These are phyloP conservation scores for Papilio helenus DNA, from an alignment of 1,140 invertebrate species.

Conservation along the genomic window DNA sequence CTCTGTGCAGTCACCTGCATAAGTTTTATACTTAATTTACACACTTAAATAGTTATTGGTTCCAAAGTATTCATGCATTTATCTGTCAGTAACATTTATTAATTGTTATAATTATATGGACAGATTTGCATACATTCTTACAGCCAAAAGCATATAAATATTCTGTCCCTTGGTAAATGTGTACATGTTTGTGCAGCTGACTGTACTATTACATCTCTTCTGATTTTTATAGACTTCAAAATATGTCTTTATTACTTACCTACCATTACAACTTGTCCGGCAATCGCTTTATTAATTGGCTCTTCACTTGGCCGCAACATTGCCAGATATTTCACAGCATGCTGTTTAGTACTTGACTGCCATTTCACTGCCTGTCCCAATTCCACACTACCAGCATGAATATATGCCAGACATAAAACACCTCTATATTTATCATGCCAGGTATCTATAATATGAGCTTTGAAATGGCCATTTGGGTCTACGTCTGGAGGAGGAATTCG, in stretches of 20 bases:
- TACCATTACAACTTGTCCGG: conserved; percentile 84
- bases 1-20: too few species aligned
- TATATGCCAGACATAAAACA: conserved; percentile 90
- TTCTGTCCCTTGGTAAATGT: too few species aligned
- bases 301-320: conserved; percentile 92
- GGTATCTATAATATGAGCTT: conserved; percentile 95
- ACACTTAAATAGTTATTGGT: too few species aligned
- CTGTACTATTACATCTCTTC: too few species aligned
- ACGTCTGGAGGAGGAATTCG: conserved; percentile 90
- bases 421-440: conserved; percentile 96
- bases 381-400: conserved; percentile 89
- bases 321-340: conserved; percentile 92
- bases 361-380: conserved; percentile 85
- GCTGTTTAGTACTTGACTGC: conserved; percentile 87
- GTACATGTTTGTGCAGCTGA: too few species aligned
- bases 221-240: too few species aligned
- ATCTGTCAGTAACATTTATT: too few species aligned
- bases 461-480: conserved; percentile 85
- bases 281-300: conserved; percentile 85
- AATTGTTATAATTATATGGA: too few species aligned
- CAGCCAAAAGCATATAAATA: too few species aligned
- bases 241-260: conserved; percentile 58
- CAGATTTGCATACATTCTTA: too few species aligned
- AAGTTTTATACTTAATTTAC: too few species aligned
- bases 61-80: too few species aligned